These are phyloP conservation scores for Drosophila hawaiiensis DNA, from an alignment of 2,888 invertebrate species.

Conservation along the genomic window DNA sequence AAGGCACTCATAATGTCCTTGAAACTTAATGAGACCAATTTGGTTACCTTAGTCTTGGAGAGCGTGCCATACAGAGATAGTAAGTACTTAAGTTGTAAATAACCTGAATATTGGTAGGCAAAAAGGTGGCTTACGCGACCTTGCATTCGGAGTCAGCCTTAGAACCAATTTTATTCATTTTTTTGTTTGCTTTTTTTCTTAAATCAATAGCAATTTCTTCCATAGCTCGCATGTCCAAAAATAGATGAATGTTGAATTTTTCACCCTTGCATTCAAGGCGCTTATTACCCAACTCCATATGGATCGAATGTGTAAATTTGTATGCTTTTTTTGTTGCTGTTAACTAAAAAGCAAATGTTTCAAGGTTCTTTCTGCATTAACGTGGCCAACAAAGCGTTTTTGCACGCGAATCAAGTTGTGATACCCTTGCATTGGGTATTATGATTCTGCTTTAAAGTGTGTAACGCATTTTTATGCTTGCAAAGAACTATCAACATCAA, in stretches of 20 bases:
- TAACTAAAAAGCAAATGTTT: slow-evolving; percentile 63
- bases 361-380: slow-evolving; percentile 62
- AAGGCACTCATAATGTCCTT: slow-evolving; percentile 94
- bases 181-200: slow-evolving; percentile 15
- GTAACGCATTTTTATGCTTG: not conserved
- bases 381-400: slow-evolving; percentile 20
- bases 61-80: slow-evolving; percentile 91
- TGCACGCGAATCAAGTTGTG: slow-evolving; percentile 10
- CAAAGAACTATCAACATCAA: not conserved
- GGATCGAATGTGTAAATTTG: slow-evolving; percentile 79
- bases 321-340: slow-evolving; percentile 42
- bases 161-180: slow-evolving; percentile 17
- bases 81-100: slow-evolving; percentile 85
- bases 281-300: slow-evolving; percentile 56
- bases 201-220: slow-evolving; percentile 44
- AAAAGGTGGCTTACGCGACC: slow-evolving; percentile 31
- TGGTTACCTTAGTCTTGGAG: slow-evolving; percentile 93
- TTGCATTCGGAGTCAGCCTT: slow-evolving; percentile 46
- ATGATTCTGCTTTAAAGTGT: not conserved
- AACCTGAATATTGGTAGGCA: slow-evolving; percentile 30
- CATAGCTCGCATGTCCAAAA: slow-evolving; percentile 57
- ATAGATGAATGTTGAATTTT: slow-evolving; percentile 49
- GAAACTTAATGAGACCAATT: slow-evolving; percentile 91
- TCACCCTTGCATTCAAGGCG: slow-evolving; percentile 42
- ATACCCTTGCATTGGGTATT: not conserved